These are phyloP conservation scores for Nasonovia ribisnigri DNA, from an alignment of 2,888 invertebrate genomes.

Conservation along the genomic window DNA sequence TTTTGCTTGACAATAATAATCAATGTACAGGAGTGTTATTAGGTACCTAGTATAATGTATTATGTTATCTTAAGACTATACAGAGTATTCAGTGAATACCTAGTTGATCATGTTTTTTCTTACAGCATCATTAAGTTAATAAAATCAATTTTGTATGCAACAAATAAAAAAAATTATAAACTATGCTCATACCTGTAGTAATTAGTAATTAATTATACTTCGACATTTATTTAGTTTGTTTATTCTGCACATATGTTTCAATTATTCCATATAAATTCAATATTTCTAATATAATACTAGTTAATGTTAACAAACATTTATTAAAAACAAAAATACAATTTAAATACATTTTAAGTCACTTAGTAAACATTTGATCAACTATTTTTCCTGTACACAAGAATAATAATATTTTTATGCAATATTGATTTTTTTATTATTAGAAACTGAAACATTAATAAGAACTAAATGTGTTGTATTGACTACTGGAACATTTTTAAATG, in stretches of 20 bases:
- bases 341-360: neutral
- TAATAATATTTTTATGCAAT: neutral
- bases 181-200: too few relatives aligned
- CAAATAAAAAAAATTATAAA: neutral
- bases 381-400: neutral
- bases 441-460: constrained; percentile 74
- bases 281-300: neutral
- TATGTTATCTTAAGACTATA: neutral
- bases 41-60: constrained; percentile 69
- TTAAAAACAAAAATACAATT: neutral
- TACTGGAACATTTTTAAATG: constrained; percentile 90
- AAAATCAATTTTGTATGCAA: neutral
- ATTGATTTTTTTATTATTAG: constrained; percentile 69
- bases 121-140: neutral
- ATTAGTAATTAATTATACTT: neutral
- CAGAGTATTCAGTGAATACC: neutral
- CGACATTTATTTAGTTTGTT: neutral
- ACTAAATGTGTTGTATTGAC: constrained; percentile 83
- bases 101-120: neutral
- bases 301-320: neutral
- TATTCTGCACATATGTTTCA: neutral
- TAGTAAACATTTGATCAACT: neutral
- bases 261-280: neutral
- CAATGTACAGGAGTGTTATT: constrained; percentile 74
- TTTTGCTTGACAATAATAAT: constrained; percentile 74